Evolutionary conservation across 2,113 vertebrate species (phyloP).

Genomic region (Prochilodus magdalenae): DNA sequence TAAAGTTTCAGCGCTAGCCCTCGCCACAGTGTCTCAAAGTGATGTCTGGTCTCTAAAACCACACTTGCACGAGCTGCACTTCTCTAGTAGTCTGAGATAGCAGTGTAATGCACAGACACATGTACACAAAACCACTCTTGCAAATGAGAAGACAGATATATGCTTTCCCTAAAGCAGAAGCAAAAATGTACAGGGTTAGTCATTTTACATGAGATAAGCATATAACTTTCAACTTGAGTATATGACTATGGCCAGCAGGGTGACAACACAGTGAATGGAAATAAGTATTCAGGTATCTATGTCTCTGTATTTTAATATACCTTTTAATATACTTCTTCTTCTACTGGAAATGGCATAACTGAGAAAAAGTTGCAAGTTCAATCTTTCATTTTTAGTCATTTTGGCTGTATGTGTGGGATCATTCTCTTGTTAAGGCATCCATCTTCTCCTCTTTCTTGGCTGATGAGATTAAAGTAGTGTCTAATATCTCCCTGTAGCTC

Average conservation of each 20-base stretch:
- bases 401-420: too few species aligned
- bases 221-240: slow-evolving; percentile 10
- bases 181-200: slow-evolving; percentile 3
- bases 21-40: not conserved
- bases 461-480: too few species aligned
- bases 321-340: too few species aligned
- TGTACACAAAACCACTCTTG: not conserved
- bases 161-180: slow-evolving; percentile 6
- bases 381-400: too few species aligned
- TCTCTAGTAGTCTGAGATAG: slow-evolving; percentile 7
- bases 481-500: too few species aligned
- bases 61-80: slow-evolving; percentile 37
- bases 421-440: too few species aligned
- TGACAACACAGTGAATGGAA: not conserved
- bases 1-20: slow-evolving; percentile 9
- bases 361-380: too few species aligned
- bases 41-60: slow-evolving; percentile 11
- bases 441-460: too few species aligned
- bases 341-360: too few species aligned
- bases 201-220: not conserved
- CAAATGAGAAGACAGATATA: not conserved
- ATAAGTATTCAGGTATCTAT: too few species aligned
- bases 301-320: too few species aligned
- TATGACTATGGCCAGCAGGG: not conserved
- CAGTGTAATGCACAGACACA: not conserved